These are phyloP conservation scores for Corythoichthys haematopterus DNA, from an alignment of 2,113 vertebrate species.

Conservation along the genomic window DNA sequence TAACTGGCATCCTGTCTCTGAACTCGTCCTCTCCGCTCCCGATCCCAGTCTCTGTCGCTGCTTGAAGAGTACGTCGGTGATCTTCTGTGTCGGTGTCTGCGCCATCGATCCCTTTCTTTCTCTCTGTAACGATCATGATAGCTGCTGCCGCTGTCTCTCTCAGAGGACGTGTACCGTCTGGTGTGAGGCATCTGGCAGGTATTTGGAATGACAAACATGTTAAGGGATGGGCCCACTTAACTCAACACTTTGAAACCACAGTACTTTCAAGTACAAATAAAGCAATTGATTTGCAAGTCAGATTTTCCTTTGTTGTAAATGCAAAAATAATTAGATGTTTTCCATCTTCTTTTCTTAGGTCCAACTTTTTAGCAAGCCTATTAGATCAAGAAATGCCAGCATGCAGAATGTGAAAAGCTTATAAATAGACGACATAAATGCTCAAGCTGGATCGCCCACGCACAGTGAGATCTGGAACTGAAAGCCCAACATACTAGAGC, in stretches of 20 bases:
- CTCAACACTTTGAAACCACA: not conserved
- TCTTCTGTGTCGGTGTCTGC: conserved; percentile 82
- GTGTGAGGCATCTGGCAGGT: conserved; percentile 87
- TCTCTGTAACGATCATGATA: conserved; percentile 84
- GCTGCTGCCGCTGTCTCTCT: conserved; percentile 89
- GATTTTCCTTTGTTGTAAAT: not conserved
- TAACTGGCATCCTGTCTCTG: conserved; percentile 66
- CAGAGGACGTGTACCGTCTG: conserved; percentile 87
- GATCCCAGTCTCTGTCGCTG: conserved; percentile 62
- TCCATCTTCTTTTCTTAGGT: not conserved
- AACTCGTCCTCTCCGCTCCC: conserved; percentile 55
- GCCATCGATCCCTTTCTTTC: conserved; percentile 72
- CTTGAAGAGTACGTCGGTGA: conserved; percentile 85
- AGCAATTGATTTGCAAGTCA: not conserved
- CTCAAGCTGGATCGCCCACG: not conserved
- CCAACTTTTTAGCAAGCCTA: not conserved
- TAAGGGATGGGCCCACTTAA: not conserved
- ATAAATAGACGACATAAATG: conserved; percentile 2
- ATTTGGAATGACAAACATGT: not conserved
- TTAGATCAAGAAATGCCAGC: not conserved
- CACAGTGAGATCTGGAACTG: not conserved
- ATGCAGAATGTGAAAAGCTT: not conserved
- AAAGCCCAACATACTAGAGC: not conserved
- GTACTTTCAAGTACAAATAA: not conserved
- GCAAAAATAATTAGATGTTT: not conserved